Percentiles rank a stretch among this genome's conserved stretches.
These are phyloP conservation scores for Eristalinus sepulchralis DNA, from an alignment of 2,888 invertebrate species.

Conservation along the genomic window DNA sequence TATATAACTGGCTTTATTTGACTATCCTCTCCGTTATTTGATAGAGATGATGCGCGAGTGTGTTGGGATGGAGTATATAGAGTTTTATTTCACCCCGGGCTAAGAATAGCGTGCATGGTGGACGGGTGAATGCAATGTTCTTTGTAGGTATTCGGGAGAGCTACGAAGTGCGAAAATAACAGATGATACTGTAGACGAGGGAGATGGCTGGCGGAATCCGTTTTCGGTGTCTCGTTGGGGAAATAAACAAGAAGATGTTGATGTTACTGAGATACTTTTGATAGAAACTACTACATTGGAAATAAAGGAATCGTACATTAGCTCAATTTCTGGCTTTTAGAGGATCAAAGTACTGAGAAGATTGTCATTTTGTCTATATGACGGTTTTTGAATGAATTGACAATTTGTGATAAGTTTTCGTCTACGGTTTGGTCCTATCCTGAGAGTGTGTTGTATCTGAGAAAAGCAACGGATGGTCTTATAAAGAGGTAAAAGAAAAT, in stretches of 20 bases:
- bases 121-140: conserved; percentile 15
- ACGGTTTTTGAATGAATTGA: background rate
- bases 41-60: background rate
- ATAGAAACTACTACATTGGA: background rate
- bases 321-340: background rate
- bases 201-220: background rate
- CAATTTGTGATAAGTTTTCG: background rate
- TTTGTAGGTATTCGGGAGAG: conserved; percentile 4
- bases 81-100: background rate
- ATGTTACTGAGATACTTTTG: background rate
- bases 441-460: background rate
- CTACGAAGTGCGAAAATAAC: conserved; percentile 36
- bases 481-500: background rate
- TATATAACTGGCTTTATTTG: conserved; percentile 42
- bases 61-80: conserved; percentile 5
- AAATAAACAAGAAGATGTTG: background rate
- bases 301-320: background rate
- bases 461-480: background rate
- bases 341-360: background rate
- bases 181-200: conserved; percentile 19
- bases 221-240: background rate
- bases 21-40: conserved; percentile 9
- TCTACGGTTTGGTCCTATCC: background rate
- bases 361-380: no score
- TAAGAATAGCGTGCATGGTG: background rate